Evolutionary conservation across 2,797 vertebrate species (phyloP).

Genomic region (Rhynchotus rufescens): DNA sequence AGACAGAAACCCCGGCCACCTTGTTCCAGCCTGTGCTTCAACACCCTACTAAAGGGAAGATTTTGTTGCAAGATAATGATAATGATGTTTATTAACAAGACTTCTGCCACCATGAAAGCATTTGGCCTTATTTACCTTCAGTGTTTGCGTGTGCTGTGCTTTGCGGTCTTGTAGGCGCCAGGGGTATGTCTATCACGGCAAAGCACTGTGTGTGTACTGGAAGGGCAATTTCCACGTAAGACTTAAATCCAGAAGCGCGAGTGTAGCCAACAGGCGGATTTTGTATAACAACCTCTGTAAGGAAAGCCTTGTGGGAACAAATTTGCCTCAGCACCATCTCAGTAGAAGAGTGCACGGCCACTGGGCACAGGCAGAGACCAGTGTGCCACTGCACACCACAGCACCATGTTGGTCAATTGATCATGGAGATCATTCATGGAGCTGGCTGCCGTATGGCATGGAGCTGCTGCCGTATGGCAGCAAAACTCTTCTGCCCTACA

Average conservation of each 20-base stretch:
- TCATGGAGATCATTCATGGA: not conserved
- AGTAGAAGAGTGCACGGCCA: not conserved
- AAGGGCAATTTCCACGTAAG: not conserved
- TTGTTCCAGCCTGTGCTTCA: not conserved
- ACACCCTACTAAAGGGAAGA: not conserved
- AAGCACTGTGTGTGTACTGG: not conserved
- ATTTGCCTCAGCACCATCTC: not conserved
- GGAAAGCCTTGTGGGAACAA: not conserved
- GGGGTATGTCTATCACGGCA: not conserved
- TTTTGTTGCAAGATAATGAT: not conserved
- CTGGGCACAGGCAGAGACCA: not conserved
- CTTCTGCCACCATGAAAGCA: not conserved
- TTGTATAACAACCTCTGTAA: not conserved
- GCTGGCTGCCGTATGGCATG: too few species aligned
- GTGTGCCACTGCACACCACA: accelerated
- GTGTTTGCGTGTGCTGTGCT: not conserved
- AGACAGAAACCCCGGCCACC: accelerated
- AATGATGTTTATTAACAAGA: not conserved
- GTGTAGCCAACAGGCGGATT: not conserved
- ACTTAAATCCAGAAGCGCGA: not conserved
- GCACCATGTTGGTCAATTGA: too few species aligned
- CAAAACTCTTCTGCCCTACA: not conserved
- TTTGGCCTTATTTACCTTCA: not conserved
- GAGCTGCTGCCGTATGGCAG: not conserved
- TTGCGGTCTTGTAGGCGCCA: accelerated